These are phyloP conservation scores for Hypotaenidia philippensis DNA, from an alignment of 2,797 vertebrate genomes.

Conservation along the genomic window DNA sequence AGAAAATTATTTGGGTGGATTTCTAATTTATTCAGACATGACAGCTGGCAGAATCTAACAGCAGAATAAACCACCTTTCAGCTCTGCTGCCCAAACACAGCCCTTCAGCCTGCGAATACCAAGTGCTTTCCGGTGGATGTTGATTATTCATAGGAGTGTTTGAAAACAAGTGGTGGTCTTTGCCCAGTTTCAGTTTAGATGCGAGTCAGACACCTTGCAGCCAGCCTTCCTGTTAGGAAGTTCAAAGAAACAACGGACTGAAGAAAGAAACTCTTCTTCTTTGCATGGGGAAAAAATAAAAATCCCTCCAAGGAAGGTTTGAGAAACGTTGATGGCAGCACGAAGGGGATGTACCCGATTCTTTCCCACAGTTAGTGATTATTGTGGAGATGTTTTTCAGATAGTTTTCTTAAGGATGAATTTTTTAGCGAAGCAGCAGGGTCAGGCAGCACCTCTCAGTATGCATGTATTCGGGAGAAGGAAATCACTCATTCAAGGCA, in stretches of 20 bases:
- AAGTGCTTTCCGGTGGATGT: background rate
- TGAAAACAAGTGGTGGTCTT: background rate
- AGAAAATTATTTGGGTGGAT: background rate
- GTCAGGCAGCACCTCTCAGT: background rate
- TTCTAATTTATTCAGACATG: background rate
- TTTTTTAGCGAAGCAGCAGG: background rate
- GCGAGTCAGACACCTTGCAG: background rate
- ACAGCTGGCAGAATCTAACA: conserved; percentile 12
- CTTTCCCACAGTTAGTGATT: background rate
- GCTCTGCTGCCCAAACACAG: conserved; percentile 36
- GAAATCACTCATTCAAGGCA: conserved; percentile 33
- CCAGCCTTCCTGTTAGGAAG: background rate
- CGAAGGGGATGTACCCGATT: background rate
- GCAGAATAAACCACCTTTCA: conserved; percentile 23
- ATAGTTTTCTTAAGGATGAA: background rate
- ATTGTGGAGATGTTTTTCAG: background rate
- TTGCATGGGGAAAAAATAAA: background rate
- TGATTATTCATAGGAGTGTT: background rate
- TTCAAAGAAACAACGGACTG: background rate
- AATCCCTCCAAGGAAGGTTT: background rate
- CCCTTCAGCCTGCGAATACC: background rate
- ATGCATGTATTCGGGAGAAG: background rate
- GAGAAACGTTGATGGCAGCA: background rate
- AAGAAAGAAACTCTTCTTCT: background rate
- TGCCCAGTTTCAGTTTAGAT: background rate